Percentiles rank a stretch among this genome's conserved stretches.
phyloP scores from a whole-genome alignment of 1,140 invertebrate genomes.

The Procambarus clarkii region DNA sequence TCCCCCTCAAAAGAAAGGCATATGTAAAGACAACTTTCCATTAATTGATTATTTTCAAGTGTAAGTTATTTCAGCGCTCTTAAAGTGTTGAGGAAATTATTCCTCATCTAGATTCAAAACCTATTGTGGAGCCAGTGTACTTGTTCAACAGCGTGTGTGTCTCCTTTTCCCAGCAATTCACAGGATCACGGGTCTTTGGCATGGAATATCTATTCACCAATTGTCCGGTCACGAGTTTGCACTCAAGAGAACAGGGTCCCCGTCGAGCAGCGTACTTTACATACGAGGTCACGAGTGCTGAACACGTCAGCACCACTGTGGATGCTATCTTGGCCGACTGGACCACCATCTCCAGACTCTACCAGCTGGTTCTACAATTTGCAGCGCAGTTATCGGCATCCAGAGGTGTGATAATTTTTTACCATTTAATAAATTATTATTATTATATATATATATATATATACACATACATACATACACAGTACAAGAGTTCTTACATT shows the following conservation, averaged over 20 bases:
- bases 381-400: slow-evolving; percentile 78
- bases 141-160: too few relatives aligned
- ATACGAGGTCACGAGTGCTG: slow-evolving; percentile 89
- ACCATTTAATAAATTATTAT: too few relatives aligned
- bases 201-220: slow-evolving; percentile 93
- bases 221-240: slow-evolving; percentile 85
- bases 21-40: too few relatives aligned
- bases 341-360: slow-evolving; percentile 92
- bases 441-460: too few relatives aligned
- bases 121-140: too few relatives aligned
- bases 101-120: too few relatives aligned
- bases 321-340: slow-evolving; percentile 88
- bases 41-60: too few relatives aligned
- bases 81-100: too few relatives aligned
- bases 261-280: slow-evolving; percentile 90
- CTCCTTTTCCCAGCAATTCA: slow-evolving; percentile 66
- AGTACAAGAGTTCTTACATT: too few relatives aligned
- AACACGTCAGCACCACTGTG: slow-evolving; percentile 85
- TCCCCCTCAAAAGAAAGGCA: too few relatives aligned
- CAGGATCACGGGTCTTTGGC: slow-evolving; percentile 79
- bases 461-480: too few relatives aligned
- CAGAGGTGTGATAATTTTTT: slow-evolving; percentile 77
- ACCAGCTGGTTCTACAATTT: slow-evolving; percentile 88
- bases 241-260: slow-evolving; percentile 89
- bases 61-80: too few relatives aligned